phyloP scores from a whole-genome alignment of 1,140 invertebrate species.

The Acromyrmex charruanus region DNA sequence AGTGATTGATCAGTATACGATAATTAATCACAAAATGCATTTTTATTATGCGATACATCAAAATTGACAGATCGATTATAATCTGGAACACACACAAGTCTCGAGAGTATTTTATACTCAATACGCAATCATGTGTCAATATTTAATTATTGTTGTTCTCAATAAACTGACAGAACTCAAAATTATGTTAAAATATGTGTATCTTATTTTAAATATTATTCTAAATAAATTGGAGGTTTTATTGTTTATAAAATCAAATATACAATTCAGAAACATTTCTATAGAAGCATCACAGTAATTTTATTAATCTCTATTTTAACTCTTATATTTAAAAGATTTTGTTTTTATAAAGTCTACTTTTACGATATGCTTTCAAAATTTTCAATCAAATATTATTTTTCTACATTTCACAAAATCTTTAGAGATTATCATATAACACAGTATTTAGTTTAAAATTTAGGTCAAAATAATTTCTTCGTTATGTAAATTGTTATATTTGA shows the following conservation, averaged over 20 bases:
- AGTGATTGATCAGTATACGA: slow-evolving; percentile 32
- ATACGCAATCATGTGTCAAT: not conserved
- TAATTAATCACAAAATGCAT: slow-evolving; percentile 24
- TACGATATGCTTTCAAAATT: not conserved
- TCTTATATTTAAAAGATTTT: not conserved
- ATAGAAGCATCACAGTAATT: not conserved
- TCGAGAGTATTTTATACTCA: slow-evolving; percentile 1
- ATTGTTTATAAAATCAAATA: not conserved
- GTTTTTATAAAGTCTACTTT: not conserved
- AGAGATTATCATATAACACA: not conserved
- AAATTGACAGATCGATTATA: slow-evolving; percentile 52
- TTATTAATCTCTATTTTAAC: not conserved
- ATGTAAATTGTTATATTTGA: not conserved
- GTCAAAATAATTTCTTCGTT: not conserved
- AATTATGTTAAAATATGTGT: not conserved
- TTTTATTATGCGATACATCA: slow-evolving; percentile 29
- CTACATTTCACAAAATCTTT: not conserved
- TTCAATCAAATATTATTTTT: not conserved
- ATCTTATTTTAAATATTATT: not conserved
- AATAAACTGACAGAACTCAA: not conserved
- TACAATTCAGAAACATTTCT: not conserved
- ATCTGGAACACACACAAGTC: slow-evolving; percentile 2
- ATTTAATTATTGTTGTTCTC: not conserved
- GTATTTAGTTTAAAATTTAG: not conserved
- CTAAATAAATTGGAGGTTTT: not conserved